Evolutionary conservation across 2,113 vertebrate genomes (phyloP), one percentile per base, ranked within the genome.

Genomic region (Apeltes quadracus): DNA sequence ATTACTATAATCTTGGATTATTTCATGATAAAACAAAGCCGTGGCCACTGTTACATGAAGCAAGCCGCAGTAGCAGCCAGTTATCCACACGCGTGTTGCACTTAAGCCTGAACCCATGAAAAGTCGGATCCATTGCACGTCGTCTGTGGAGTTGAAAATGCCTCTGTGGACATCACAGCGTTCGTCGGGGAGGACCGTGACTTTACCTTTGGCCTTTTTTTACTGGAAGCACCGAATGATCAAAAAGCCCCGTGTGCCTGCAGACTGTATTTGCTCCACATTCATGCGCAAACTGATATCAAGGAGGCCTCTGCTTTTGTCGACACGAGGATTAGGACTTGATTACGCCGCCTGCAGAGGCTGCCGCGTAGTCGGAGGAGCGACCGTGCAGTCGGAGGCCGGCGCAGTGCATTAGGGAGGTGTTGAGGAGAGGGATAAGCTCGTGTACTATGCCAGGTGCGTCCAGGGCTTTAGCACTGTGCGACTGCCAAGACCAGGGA

Each of bases 391-490:
- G 50, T 67, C 43, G 54, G 51, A 69, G 78, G 39, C 34, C 3
- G 16, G 53, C 1, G 65, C 66, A 38, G 66, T 44, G 27, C 83
- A 86, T 88, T 72, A 84, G 72, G 80, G 78, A 89, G 82, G 87
- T 74, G 89, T 84, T 89, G 86, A 89, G 82, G 79, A 85, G 44
- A 64, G 70, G 83, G 80, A 86, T 88, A 84, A 89, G 79, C 72
- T 66, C 46, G 80, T 74, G 83, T 88, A 87, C 90, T 88, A 87
- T 84, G 75, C 82, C 88, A 90, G 87, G 85, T 88, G 87, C 27
- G 59, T 84, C 75, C 36, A 57, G 81, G 81, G 79, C 78, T 79
- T 90, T 87, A 78, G 82, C 68, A 53, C 75, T 77, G 73, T 78
- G 72, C 3, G 43, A 62, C 81, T 87, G 82, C 87, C 89, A 90